phyloP scores from a whole-genome alignment of 1,140 invertebrate species.

The Oncopodura yosiiana region DNA sequence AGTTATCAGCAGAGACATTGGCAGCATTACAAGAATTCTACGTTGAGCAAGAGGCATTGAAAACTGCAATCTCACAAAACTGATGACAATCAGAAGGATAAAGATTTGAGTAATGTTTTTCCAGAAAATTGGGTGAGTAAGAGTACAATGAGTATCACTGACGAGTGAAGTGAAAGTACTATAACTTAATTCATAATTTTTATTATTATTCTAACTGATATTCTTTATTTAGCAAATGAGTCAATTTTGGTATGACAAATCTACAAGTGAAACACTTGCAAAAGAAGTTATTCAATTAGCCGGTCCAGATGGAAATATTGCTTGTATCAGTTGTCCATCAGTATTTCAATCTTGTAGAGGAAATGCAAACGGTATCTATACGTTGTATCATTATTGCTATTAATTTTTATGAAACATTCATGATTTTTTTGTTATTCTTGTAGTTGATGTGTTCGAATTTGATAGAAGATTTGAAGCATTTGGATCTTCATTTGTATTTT shows the following conservation, averaged over 20 bases:
- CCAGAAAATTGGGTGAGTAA: constrained; percentile 72
- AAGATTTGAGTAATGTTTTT: constrained; percentile 40
- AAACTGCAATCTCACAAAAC: background rate
- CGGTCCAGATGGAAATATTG: constrained; percentile 54
- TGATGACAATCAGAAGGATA: constrained; percentile 28
- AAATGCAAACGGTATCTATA: constrained; percentile 34
- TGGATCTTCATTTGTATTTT: constrained; percentile 70
- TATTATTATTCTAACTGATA: background rate
- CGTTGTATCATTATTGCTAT: background rate
- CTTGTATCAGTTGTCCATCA: constrained; percentile 81
- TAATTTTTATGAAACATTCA: background rate
- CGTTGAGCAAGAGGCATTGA: constrained; percentile 51
- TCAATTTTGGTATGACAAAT: constrained; percentile 89
- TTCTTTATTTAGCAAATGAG: constrained; percentile 72
- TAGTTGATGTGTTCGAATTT: constrained; percentile 71
- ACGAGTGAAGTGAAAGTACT: constrained; percentile 24
- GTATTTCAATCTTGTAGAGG: constrained; percentile 53
- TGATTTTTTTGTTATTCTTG: constrained; percentile 35
- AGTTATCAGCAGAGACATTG: constrained; percentile 61
- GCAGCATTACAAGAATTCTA: constrained; percentile 73
- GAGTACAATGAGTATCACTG: background rate
- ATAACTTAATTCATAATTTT: constrained; percentile 11
- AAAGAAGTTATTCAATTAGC: constrained; percentile 50
- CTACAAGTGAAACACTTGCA: constrained; percentile 59
- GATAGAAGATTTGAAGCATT: constrained; percentile 69